phyloP scores from a whole-genome alignment of 1,140 invertebrate species.

The Pygmarrhopalites habei region DNA sequence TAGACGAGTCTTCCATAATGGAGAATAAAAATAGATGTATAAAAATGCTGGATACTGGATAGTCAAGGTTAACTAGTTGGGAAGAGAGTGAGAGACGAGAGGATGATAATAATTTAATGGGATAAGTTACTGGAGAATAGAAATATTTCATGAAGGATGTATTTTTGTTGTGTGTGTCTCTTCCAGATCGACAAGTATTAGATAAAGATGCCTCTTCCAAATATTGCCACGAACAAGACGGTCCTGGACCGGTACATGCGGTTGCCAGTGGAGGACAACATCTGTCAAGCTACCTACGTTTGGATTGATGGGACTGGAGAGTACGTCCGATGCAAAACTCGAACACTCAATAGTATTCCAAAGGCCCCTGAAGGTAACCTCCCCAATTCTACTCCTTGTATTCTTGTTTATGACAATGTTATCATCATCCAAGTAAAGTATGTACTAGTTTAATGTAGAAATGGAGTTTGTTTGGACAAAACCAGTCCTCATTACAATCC shows the following conservation, averaged over 20 bases:
- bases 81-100: not conserved
- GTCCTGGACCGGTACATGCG: slow-evolving; percentile 64
- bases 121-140: not conserved
- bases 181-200: not conserved
- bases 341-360: slow-evolving; percentile 71
- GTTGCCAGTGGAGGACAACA: slow-evolving; percentile 66
- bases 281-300: slow-evolving; percentile 78
- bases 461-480: too few relatives aligned
- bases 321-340: slow-evolving; percentile 76
- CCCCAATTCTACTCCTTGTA: too few relatives aligned
- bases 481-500: too few relatives aligned
- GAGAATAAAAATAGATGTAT: not conserved
- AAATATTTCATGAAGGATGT: not conserved
- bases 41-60: not conserved
- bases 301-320: slow-evolving; percentile 95
- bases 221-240: slow-evolving; percentile 66
- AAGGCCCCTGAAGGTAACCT: slow-evolving; percentile 56
- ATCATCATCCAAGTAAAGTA: too few relatives aligned
- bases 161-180: not conserved
- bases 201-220: slow-evolving; percentile 45
- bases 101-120: not conserved
- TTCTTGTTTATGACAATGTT: too few relatives aligned
- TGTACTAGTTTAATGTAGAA: too few relatives aligned
- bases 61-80: not conserved
- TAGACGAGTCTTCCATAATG: not conserved